These are phyloP conservation scores for Tetranychus truncatus DNA, from an alignment of 2,888 invertebrate genomes.

Conservation along the genomic window DNA sequence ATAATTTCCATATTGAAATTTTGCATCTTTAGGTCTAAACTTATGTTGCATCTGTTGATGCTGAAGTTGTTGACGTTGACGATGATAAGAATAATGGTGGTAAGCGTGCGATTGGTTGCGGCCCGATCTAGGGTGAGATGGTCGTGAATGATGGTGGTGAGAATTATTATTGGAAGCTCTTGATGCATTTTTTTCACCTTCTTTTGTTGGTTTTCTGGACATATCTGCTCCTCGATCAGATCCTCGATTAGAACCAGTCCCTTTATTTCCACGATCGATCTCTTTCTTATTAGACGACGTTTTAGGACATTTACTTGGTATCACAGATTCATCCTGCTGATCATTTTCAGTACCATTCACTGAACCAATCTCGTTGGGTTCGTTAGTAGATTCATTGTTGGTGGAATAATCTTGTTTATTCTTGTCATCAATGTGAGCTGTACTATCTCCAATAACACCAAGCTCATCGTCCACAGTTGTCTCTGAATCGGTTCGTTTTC, in stretches of 20 bases:
- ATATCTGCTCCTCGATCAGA: neutral
- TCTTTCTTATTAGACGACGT: neutral
- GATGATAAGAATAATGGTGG: too few species aligned
- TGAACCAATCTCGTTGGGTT: neutral
- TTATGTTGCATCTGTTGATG: neutral
- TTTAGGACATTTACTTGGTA: slow-evolving; percentile 5
- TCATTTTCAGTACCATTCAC: neutral
- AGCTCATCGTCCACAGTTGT: slow-evolving; percentile 13
- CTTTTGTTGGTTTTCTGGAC: neutral
- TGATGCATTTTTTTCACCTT: neutral
- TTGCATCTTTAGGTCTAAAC: slow-evolving; percentile 28
- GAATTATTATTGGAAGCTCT: neutral
- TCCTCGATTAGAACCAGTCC: too few species aligned
- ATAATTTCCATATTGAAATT: slow-evolving; percentile 88
- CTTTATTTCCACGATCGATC: neutral
- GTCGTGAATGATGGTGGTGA: neutral
- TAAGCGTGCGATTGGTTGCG: neutral
- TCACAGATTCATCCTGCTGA: neutral
- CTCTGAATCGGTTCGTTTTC: slow-evolving; percentile 18
- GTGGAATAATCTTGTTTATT: slow-evolving; percentile 5
- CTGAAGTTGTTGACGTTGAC: too few species aligned
- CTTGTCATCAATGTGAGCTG: too few species aligned
- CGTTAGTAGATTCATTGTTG: neutral
- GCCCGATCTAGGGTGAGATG: neutral
- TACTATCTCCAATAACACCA: too few species aligned